Percentiles rank a stretch among this genome's conserved stretches.
These are phyloP conservation scores for Varanus salvator DNA, from an alignment of 2,113 vertebrate species.

Conservation along the genomic window DNA sequence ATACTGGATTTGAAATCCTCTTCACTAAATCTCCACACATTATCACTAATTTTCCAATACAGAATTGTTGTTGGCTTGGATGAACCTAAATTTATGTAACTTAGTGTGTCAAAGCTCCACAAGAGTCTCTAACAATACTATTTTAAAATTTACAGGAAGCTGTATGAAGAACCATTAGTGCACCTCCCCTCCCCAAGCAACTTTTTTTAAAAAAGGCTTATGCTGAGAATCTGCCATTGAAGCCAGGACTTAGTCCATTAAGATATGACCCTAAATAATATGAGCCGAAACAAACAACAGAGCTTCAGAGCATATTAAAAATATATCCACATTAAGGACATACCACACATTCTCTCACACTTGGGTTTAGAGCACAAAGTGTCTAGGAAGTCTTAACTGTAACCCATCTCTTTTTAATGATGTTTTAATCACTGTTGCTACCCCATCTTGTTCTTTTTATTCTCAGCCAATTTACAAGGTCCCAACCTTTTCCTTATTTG, in stretches of 20 bases:
- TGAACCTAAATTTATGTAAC: background rate
- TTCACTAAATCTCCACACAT: background rate
- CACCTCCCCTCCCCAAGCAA: too few relatives aligned
- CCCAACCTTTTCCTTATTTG: conserved; percentile 11
- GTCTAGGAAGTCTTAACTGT: background rate
- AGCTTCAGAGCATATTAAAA: background rate
- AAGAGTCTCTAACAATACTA: background rate
- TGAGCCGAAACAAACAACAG: background rate
- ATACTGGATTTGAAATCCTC: background rate
- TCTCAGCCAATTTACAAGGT: conserved; percentile 19
- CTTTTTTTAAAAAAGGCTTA: background rate
- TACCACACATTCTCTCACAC: background rate
- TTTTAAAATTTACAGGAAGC: background rate
- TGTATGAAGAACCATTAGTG: background rate
- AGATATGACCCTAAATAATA: background rate
- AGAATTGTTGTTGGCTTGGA: background rate
- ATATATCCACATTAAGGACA: background rate
- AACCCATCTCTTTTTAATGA: too few relatives aligned
- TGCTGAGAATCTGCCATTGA: background rate
- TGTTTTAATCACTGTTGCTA: background rate
- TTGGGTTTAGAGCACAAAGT: background rate
- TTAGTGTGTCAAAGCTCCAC: background rate
- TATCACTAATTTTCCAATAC: conserved; percentile 10
- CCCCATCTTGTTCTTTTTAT: background rate
- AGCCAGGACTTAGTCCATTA: background rate